Percentiles rank a stretch among this genome's conserved stretches.
Evolutionary conservation across 2,888 invertebrate species (phyloP).

Genomic region (Minunthozetes semirufus): DNA sequence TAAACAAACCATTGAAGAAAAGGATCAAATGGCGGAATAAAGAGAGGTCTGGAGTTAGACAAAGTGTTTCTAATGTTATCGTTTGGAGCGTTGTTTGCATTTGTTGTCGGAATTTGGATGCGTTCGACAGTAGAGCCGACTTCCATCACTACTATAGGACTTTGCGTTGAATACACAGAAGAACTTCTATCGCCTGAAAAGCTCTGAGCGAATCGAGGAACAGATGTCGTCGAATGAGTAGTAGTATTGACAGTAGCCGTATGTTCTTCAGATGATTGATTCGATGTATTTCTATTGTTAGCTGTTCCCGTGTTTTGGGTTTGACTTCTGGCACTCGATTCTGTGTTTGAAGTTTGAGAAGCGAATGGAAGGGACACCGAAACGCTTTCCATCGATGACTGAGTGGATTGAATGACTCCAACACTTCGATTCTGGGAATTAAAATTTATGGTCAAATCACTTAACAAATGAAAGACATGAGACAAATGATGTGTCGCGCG

Average conservation of each 20-base stretch:
- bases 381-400: slow-evolving; percentile 45
- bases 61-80: not conserved
- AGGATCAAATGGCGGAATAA: slow-evolving; percentile 54
- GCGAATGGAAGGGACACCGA: not conserved
- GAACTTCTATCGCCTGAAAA: not conserved
- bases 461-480: slow-evolving; percentile 80
- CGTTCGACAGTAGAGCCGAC: slow-evolving; percentile 52
- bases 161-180: slow-evolving; percentile 39
- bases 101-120: slow-evolving; percentile 49
- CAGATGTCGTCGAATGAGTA: slow-evolving; percentile 36
- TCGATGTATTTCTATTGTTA: slow-evolving; percentile 33
- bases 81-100: slow-evolving; percentile 36
- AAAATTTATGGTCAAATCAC: slow-evolving; percentile 72
- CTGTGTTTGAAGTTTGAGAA: slow-evolving; percentile 19
- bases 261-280: slow-evolving; percentile 11
- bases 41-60: not conserved
- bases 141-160: slow-evolving; percentile 56
- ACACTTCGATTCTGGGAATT: slow-evolving; percentile 62
- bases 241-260: slow-evolving; percentile 41
- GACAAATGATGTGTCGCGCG: slow-evolving; percentile 65
- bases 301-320: slow-evolving; percentile 36
- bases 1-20: slow-evolving; percentile 57
- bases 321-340: slow-evolving; percentile 36
- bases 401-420: slow-evolving; percentile 57
- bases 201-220: not conserved